Evolutionary conservation across 2,888 invertebrate genomes (phyloP), one percentile per base, ranked within the genome.

Genomic region (Matsumyia berberina): DNA sequence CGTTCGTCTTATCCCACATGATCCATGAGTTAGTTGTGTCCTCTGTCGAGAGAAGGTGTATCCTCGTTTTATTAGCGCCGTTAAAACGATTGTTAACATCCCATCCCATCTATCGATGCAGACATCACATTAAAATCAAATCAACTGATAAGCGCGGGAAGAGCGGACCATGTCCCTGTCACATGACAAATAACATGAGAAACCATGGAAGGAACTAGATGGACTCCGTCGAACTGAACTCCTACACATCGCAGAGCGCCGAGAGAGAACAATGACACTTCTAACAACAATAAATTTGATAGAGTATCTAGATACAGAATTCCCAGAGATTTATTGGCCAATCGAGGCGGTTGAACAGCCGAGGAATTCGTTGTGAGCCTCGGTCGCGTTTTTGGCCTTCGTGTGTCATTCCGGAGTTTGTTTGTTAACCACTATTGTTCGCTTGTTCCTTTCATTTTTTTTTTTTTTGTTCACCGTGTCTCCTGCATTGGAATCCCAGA

Each of bases 261-360:
- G 12, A 15, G 39, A 15, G 39, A 58, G 64, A 39, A 79, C 73
- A 73, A 66, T 73, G 79, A 67, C 58, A 67, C 60, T 80, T 80
- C 66, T 74, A 80, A 73, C 60, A 80, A 73, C 67, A 67, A 80
- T 67, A 80, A 80, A 80, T 80, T 55, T 74, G 80, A 80, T 80
- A 57, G 17, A 72, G 60, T 77, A 70, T 74, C 70, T 42, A 77
- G 51, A 83, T 83, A 72, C 62, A 67, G 51, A 83, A 74, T 69
- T 73, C 57, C 69, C 58, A 29, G 37, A 49, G 79, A 79, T 83
- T 83, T 83, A 83, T 83, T 51, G 57, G 44, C 64, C 60, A 39
- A 79, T 74, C 83, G 51, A 53, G 51, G 24, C 29, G 69, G 19
- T 46, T 67, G 35, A 33, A 62, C 9, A 35, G 35, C 17, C 35